phyloP scores from a whole-genome alignment of 2,888 invertebrate species.

The Mycalesis mineus region DNA sequence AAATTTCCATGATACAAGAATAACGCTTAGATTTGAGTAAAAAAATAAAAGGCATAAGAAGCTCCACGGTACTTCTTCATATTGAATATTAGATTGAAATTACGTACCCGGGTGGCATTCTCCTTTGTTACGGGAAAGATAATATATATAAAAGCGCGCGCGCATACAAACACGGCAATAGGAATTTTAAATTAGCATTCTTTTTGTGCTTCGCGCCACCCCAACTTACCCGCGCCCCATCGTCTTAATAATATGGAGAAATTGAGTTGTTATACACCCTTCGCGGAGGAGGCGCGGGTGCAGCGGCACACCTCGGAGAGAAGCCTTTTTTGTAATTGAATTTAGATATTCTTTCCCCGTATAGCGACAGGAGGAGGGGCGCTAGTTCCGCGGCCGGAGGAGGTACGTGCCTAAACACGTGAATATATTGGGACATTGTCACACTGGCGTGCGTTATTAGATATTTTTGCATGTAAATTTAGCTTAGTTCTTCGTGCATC shows the following conservation, averaged over 20 bases:
- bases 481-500: too few relatives aligned
- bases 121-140: slow-evolving; percentile 69
- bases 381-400: slow-evolving; percentile 55
- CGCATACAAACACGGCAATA: slow-evolving; percentile 75
- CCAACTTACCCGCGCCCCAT: slow-evolving; percentile 61
- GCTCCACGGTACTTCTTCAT: slow-evolving; percentile 66
- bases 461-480: slow-evolving; percentile 24
- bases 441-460: slow-evolving; percentile 45
- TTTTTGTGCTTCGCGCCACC: slow-evolving; percentile 72
- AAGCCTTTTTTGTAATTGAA: slow-evolving; percentile 77
- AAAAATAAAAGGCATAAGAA: slow-evolving; percentile 61
- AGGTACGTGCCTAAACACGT: slow-evolving; percentile 45
- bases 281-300: slow-evolving; percentile 71
- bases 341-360: slow-evolving; percentile 74
- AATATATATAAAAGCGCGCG: slow-evolving; percentile 69
- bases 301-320: slow-evolving; percentile 67
- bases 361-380: slow-evolving; percentile 60
- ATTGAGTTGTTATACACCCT: slow-evolving; percentile 78
- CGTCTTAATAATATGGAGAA: slow-evolving; percentile 76
- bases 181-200: slow-evolving; percentile 78
- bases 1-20: slow-evolving; percentile 50
- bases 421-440: slow-evolving; percentile 58
- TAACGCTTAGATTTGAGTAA: slow-evolving; percentile 54
- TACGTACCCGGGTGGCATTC: slow-evolving; percentile 71
- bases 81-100: slow-evolving; percentile 78